Evolutionary conservation across 2,888 invertebrate species (phyloP).

Genomic region (Chromoteleia sp.): DNA sequence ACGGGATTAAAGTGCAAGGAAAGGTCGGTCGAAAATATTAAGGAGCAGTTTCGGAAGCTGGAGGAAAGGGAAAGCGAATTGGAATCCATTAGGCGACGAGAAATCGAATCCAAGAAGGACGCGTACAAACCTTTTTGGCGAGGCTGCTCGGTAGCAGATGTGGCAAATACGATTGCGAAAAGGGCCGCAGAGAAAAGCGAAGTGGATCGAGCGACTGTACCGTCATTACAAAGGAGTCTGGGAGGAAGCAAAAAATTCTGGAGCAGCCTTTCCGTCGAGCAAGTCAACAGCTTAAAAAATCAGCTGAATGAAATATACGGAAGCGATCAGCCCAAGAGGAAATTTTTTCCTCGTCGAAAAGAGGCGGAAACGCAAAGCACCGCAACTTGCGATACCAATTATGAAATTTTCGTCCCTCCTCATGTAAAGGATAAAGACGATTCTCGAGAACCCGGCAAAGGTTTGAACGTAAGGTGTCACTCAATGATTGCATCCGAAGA

Average conservation of each 20-base stretch:
- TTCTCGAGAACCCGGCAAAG: slow-evolving; percentile 72
- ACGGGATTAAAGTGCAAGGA: slow-evolving; percentile 92
- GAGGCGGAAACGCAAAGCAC: slow-evolving; percentile 6
- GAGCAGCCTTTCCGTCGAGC: slow-evolving; percentile 93
- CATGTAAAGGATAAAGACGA: slow-evolving; percentile 70
- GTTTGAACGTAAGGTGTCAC: slow-evolving; percentile 82
- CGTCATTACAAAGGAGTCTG: slow-evolving; percentile 85
- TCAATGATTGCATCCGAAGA: slow-evolving; percentile 79
- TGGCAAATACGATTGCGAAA: slow-evolving; percentile 90
- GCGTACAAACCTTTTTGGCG: slow-evolving; percentile 93
- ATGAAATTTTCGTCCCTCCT: slow-evolving; percentile 80
- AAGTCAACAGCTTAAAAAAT: slow-evolving; percentile 91
- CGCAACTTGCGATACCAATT: slow-evolving; percentile 57
- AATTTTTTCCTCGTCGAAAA: slow-evolving; percentile 1
- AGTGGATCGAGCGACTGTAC: slow-evolving; percentile 82
- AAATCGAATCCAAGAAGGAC: slow-evolving; percentile 87
- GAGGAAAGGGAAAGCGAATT: slow-evolving; percentile 85
- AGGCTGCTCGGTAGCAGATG: slow-evolving; percentile 92
- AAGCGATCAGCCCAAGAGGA: slow-evolving; percentile 84
- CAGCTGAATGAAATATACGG: slow-evolving; percentile 94
- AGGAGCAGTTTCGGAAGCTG: slow-evolving; percentile 90
- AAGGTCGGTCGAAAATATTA: slow-evolving; percentile 94
- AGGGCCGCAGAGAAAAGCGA: slow-evolving; percentile 86
- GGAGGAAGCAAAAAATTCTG: slow-evolving; percentile 92
- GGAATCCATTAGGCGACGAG: slow-evolving; percentile 84